phyloP scores from a whole-genome alignment of 64 coral and sea anemone species.

The Montipora foliosa region DNA sequence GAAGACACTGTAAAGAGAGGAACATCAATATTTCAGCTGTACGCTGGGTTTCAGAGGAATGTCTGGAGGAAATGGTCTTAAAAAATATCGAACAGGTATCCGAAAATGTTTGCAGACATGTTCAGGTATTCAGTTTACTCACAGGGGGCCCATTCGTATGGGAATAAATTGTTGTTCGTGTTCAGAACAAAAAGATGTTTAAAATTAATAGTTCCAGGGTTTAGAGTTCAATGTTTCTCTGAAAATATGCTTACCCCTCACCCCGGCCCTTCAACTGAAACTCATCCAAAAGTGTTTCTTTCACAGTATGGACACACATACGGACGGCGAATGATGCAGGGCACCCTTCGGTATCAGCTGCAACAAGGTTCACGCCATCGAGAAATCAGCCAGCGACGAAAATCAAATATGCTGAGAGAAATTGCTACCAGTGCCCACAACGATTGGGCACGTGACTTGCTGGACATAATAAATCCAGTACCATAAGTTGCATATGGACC shows the following conservation, averaged over 20 bases:
- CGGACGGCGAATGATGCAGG: constrained; percentile 54
- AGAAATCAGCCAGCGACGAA: constrained; percentile 29
- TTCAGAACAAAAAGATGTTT: too few species aligned
- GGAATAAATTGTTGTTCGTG: too few species aligned
- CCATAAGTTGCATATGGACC: constrained; percentile 58
- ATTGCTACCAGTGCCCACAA: constrained; percentile 22
- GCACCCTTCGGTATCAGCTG: constrained; percentile 38
- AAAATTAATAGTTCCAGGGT: too few species aligned
- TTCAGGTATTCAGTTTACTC: too few species aligned
- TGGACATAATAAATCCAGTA: constrained; percentile 58
- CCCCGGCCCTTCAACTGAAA: too few species aligned
- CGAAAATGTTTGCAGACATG: too few species aligned
- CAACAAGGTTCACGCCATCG: neutral
- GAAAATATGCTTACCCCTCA: too few species aligned
- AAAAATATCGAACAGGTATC: constrained; percentile 2
- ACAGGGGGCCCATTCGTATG: too few species aligned
- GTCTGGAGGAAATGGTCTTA: constrained; percentile 14
- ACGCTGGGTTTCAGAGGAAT: constrained; percentile 32
- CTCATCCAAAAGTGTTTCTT: too few species aligned
- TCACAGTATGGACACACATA: constrained; percentile 39
- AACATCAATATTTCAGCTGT: constrained; percentile 16
- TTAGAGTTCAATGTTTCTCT: too few species aligned
- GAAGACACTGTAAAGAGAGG: constrained; percentile 33
- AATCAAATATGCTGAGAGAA: neutral
- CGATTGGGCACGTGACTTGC: constrained; percentile 28